These are phyloP conservation scores for Oedothorax gibbosus DNA, from an alignment of 1,140 invertebrate species.

Conservation along the genomic window DNA sequence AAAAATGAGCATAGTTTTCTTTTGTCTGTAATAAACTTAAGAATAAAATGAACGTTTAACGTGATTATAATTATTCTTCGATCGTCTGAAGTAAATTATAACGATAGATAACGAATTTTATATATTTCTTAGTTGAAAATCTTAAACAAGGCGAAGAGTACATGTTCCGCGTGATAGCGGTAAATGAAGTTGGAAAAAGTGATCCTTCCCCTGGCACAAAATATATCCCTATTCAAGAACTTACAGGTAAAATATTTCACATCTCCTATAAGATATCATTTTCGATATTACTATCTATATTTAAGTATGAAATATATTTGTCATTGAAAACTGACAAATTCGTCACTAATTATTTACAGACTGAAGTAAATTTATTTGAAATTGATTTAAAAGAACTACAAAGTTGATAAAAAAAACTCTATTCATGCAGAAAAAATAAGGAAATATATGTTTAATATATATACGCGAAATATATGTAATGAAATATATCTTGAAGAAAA, in stretches of 20 bases:
- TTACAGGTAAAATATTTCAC: conserved; percentile 71
- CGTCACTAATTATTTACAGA: too few relatives aligned
- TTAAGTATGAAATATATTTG: neutral
- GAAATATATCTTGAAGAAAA: too few relatives aligned
- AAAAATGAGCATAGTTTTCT: too few relatives aligned
- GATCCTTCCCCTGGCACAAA: conserved; percentile 75
- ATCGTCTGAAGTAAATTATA: neutral
- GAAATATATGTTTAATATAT: too few relatives aligned
- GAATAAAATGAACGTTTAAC: neutral
- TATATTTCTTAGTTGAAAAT: conserved; percentile 73
- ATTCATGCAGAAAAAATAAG: too few relatives aligned
- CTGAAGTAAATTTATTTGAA: too few relatives aligned
- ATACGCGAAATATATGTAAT: too few relatives aligned
- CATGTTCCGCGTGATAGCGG: conserved; percentile 85
- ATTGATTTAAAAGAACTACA: too few relatives aligned
- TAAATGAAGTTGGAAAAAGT: conserved; percentile 83
- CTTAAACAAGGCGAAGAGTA: conserved; percentile 83
- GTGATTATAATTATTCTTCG: neutral
- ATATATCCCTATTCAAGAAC: conserved; percentile 54
- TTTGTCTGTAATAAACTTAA: too few relatives aligned
- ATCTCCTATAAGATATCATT: conserved; percentile 65
- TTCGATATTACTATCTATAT: neutral
- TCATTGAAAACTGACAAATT: neutral
- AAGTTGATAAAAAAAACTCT: too few relatives aligned
- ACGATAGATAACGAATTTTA: neutral